Evolutionary conservation across 2,888 invertebrate genomes (phyloP).

Genomic region (Eupeodes latifasciatus): DNA sequence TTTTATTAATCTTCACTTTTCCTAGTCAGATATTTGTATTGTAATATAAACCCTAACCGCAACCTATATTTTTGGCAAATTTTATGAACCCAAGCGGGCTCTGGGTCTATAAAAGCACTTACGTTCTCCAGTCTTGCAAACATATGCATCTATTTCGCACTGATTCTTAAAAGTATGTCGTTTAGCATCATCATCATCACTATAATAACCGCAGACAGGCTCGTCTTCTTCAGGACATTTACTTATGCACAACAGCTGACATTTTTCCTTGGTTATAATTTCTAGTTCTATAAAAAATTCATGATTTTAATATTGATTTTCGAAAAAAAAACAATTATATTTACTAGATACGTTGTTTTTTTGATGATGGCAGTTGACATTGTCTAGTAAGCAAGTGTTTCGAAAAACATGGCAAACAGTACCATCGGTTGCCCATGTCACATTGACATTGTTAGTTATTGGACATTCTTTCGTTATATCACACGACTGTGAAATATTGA

Average conservation of each 20-base stretch:
- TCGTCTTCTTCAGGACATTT: slow-evolving; percentile 43
- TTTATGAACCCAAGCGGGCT: background rate
- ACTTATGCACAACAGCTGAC: slow-evolving; percentile 45
- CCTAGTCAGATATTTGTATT: too few relatives aligned
- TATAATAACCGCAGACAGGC: slow-evolving; percentile 58
- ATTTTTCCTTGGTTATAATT: slow-evolving; percentile 21
- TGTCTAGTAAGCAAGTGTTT: slow-evolving; percentile 53
- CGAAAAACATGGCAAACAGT: slow-evolving; percentile 48
- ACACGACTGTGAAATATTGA: slow-evolving; percentile 10
- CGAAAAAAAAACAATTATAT: background rate
- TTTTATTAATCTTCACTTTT: too few relatives aligned
- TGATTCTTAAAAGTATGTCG: slow-evolving; percentile 45
- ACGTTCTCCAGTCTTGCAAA: slow-evolving; percentile 57
- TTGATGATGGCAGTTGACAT: slow-evolving; percentile 54
- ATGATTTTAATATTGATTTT: background rate
- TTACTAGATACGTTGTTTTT: slow-evolving; percentile 42
- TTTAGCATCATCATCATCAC: background rate
- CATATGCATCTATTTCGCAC: slow-evolving; percentile 61
- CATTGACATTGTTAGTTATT: slow-evolving; percentile 27
- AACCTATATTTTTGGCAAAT: background rate
- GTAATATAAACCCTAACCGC: too few relatives aligned
- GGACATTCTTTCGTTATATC: slow-evolving; percentile 53
- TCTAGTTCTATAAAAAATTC: slow-evolving; percentile 24
- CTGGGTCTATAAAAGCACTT: slow-evolving; percentile 8
- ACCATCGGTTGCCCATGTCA: slow-evolving; percentile 54